These are phyloP conservation scores for Heteromyza rotundicornis DNA, from an alignment of 2,888 invertebrate species.

Conservation along the genomic window DNA sequence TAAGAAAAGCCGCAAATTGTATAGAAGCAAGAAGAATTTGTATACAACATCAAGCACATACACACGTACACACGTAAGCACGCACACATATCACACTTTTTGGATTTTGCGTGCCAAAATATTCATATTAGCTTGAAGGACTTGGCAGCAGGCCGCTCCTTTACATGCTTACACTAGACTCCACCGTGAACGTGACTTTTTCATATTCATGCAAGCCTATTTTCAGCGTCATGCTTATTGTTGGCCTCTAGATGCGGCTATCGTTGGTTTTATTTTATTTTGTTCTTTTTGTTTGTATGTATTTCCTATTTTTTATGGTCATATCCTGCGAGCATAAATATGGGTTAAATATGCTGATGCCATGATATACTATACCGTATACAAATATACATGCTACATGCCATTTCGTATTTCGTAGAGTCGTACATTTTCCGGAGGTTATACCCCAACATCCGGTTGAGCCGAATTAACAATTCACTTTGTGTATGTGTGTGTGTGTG, in stretches of 20 bases:
- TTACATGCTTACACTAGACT: too few relatives aligned
- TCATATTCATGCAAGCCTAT: background rate
- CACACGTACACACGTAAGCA: background rate
- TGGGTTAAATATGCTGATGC: conserved; percentile 1
- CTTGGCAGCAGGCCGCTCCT: too few relatives aligned
- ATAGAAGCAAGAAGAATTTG: background rate
- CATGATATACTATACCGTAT: background rate
- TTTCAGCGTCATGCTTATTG: background rate
- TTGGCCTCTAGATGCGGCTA: too few relatives aligned
- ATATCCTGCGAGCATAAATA: background rate
- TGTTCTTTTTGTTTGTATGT: background rate
- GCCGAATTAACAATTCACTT: background rate
- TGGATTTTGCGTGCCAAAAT: too few relatives aligned
- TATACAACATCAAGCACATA: background rate
- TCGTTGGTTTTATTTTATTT: background rate
- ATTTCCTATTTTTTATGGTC: background rate
- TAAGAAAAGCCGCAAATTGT: background rate
- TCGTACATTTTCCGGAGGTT: background rate
- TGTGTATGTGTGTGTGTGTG: background rate
- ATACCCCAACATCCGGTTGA: background rate
- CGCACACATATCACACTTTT: background rate
- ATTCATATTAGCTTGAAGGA: too few relatives aligned
- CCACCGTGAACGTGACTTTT: background rate
- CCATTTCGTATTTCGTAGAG: background rate
- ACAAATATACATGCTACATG: too few relatives aligned